Evolutionary conservation across 2,797 vertebrate genomes (phyloP), one percentile per base, ranked within the genome.

Genomic region (Heliangelus exortis): DNA sequence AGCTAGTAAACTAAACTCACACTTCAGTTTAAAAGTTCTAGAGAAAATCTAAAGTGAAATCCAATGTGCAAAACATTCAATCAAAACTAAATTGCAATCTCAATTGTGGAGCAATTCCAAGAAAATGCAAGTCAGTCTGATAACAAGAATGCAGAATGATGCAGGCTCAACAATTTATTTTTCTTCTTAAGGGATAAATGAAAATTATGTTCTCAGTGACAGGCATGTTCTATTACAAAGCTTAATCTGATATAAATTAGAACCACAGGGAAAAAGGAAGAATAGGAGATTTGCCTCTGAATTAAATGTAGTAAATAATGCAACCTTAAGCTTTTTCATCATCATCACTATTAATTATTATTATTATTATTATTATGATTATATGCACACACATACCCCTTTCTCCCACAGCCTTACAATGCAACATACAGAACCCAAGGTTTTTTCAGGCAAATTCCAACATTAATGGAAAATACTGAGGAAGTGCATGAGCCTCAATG

Each of bases 11-110:
- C 25, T 15, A 39, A 93, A 75, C 19, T 72, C 58, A 34, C 75
- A 20, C 65, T 66, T 87, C 25, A 68, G 36, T 66, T 94, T 87
- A 85, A 73, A 89, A 78, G 66, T 75, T 14, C 48, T 59, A 73
- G 72, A 84, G 76, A 95, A 96, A 95, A 95, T 87, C 43, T 72
- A 29, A 94, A 95, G 89, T 95, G 90, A 95, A 96, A 92, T 87
- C 87, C 87, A 91, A 87, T 92, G 84, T 78, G 82, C 73, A 95
- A 95, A 92, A 91, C 66, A 66, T 94, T 95, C 90, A 96, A 83
- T 95, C 87, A 96, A 78, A 84, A 41, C 62, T 75, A 90, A 96
- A 93, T 78, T 93, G 18, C 76, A 89, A n/a, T 93, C 84, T 89
- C 87, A 81, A 3, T 85, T 87, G 92, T 93, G 92, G 76, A 95